Conservation (phyloP, 2,888 invertebrate genomes). For the Heteromurus nitidus region DNA sequence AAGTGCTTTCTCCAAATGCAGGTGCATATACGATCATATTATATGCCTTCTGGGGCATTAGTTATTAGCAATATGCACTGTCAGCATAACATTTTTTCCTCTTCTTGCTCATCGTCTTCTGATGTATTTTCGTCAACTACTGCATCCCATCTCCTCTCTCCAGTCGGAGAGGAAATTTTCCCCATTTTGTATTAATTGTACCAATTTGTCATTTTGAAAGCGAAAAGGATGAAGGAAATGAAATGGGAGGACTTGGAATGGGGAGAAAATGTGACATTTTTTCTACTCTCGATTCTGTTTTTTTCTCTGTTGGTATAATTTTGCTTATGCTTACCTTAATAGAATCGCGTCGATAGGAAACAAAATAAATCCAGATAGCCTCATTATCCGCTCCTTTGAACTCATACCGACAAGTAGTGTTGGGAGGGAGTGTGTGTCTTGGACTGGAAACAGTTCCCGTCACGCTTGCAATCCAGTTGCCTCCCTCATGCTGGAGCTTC, state of each 20-base stretch:
- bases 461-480: conserved; percentile 72
- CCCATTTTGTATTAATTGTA: too few species aligned
- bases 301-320: too few species aligned
- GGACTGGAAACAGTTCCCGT: conserved; percentile 76
- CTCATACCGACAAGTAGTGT: conserved; percentile 90
- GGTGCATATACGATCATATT: too few species aligned
- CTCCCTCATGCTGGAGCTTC: conserved; percentile 71
- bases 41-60: too few species aligned
- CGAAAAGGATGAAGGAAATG: neutral
- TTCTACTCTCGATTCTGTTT: too few species aligned
- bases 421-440: conserved; percentile 88
- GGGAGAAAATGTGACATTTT: neutral
- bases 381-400: conserved; percentile 87
- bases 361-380: conserved; percentile 90
- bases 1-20: neutral
- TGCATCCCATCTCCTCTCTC: too few species aligned
- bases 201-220: neutral
- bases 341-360: conserved; percentile 89
- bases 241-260: neutral
- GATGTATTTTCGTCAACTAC: too few species aligned
- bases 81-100: neutral
- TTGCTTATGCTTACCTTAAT: conserved; percentile 83
- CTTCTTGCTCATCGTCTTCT: neutral
- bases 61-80: too few species aligned
- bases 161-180: too few species aligned